Conservation (phyloP, 2,888 invertebrate genomes). For the Ormyrus rosae region DNA sequence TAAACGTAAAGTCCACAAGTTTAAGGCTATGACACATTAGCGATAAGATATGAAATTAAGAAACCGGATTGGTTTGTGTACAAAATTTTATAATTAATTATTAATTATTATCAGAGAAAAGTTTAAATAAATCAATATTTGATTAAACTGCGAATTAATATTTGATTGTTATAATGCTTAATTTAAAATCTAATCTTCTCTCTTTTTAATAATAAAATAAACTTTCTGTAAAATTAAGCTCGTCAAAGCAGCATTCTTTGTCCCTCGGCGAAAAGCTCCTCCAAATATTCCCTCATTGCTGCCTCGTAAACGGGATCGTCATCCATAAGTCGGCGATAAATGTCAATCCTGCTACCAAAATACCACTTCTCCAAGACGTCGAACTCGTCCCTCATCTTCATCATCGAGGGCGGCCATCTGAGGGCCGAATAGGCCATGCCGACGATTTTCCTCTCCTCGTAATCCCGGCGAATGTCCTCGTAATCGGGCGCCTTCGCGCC, state of each 20-base stretch:
- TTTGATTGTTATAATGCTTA: too few species aligned
- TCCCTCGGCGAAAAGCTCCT: constrained; percentile 31
- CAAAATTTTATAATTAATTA: too few species aligned
- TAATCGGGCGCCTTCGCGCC: not conserved
- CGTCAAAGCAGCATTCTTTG: not conserved
- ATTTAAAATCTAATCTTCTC: too few species aligned
- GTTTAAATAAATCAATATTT: too few species aligned
- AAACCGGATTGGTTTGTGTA: too few species aligned
- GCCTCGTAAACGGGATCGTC: constrained; percentile 22
- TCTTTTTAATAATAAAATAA: too few species aligned
- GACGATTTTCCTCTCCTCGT: constrained; percentile 14
- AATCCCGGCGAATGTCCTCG: constrained; percentile 12
- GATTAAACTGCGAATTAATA: too few species aligned
- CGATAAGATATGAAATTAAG: too few species aligned
- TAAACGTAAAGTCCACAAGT: too few species aligned
- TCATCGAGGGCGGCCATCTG: constrained; percentile 33
- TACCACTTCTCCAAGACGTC: constrained; percentile 39
- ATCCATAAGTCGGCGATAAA: constrained; percentile 26
- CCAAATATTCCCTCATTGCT: constrained; percentile 4
- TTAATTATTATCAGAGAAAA: too few species aligned
- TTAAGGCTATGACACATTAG: too few species aligned
- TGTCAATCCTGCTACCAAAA: constrained; percentile 14
- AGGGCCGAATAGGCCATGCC: constrained; percentile 35
- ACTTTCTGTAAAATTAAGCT: too few species aligned
- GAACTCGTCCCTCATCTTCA: constrained; percentile 5